Conservation (phyloP, 2,113 vertebrate genomes). For the Leptosomus discolor region DNA sequence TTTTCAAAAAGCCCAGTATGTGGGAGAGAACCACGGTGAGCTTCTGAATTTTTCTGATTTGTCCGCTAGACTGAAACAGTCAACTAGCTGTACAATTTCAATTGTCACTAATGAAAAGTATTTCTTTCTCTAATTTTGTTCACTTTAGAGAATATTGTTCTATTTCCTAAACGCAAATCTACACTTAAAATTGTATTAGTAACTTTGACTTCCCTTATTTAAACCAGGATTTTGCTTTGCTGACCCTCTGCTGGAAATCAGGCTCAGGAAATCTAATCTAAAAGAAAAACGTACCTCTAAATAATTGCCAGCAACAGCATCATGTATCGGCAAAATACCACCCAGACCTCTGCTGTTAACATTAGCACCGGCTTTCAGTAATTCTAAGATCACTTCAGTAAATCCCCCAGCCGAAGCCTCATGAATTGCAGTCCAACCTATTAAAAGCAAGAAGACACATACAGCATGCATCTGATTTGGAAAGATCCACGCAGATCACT, state of each 20-base stretch:
- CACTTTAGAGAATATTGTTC: neutral
- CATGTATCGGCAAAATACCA: constrained; percentile 80
- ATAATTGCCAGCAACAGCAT: constrained; percentile 72
- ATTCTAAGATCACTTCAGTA: constrained; percentile 71
- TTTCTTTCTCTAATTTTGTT: neutral
- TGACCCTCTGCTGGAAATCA: neutral
- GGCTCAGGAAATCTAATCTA: neutral
- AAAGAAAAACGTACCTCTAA: constrained; percentile 75
- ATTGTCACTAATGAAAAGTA: neutral
- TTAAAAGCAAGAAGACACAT: neutral
- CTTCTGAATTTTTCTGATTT: neutral
- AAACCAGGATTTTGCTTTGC: neutral
- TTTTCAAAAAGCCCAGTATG: neutral
- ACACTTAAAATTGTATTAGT: neutral
- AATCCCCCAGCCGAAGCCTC: constrained; percentile 73
- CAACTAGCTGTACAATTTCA: neutral
- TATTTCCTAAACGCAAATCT: neutral
- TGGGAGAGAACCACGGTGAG: neutral
- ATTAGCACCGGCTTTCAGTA: constrained; percentile 81
- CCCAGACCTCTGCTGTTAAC: constrained; percentile 71
- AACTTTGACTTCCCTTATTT: neutral
- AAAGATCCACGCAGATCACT: neutral
- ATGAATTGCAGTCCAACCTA: constrained; percentile 88
- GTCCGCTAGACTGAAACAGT: neutral
- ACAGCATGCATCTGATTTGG: neutral